phyloP scores from a whole-genome alignment of 2,797 vertebrate species.

The Anguilla anguilla region DNA sequence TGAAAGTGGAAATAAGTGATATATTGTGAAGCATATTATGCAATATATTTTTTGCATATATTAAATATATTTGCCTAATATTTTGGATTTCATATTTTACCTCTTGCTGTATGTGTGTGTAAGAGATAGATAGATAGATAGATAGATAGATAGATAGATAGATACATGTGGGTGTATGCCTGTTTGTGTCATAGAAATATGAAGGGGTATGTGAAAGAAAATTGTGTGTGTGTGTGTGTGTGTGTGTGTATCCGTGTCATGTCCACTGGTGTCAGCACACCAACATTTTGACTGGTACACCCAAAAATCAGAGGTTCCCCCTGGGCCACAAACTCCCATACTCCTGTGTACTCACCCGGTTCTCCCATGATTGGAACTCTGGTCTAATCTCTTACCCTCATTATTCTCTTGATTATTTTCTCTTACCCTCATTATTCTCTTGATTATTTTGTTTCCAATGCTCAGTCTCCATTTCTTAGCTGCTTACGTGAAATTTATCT shows the following conservation, averaged over 20 bases:
- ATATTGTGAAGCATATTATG: constrained; percentile 3
- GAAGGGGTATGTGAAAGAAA: neutral
- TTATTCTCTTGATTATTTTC: constrained; percentile 2
- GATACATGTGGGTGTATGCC: neutral
- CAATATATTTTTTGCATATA: constrained; percentile 2
- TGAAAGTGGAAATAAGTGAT: neutral
- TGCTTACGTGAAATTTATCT: constrained; percentile 71
- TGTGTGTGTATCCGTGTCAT: neutral
- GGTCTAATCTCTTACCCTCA: neutral
- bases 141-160: no score
- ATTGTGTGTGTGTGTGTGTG: neutral
- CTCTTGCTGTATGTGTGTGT: neutral
- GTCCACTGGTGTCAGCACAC: neutral
- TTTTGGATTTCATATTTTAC: constrained; percentile 14
- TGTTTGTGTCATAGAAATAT: neutral
- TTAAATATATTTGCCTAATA: neutral
- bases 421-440: neutral
- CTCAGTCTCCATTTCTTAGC: constrained; percentile 51
- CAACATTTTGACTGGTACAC: neutral
- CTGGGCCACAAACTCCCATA: neutral
- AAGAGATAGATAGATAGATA: no score
- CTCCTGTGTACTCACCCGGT: neutral
- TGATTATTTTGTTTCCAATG: constrained; percentile 41
- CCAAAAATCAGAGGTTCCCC: neutral
- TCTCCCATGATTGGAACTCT: neutral